Base-by-base conservation (phyloP, 2,113 vertebrate genomes). In the Prolemur simus region DNA sequence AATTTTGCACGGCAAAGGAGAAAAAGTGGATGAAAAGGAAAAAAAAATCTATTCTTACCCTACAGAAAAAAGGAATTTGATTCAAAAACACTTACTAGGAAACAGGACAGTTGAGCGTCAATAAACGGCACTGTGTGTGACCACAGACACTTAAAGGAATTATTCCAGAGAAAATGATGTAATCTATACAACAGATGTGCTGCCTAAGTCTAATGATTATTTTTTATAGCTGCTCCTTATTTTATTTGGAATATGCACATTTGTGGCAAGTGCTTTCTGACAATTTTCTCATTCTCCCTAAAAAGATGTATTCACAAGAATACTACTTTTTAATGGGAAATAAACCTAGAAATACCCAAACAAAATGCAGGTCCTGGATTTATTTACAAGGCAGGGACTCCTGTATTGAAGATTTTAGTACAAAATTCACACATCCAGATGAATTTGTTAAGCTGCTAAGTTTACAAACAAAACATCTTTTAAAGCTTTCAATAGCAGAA, bases 1-100 rank as follows among this genome's bases (percentile, higher is more conserved):
- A 49, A 82, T 95, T 97, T 96, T 94, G 47, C 74, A n/a, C 97
- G 91, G 77, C 87, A 91, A 17, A 95, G 84, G 27, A 93, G 82
- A 17, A 45, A 96, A 74, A 85, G 23, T 34, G 63, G 52, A 34
- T n/a, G 45, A 87, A 91, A 76, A 23, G 4, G 11, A 1, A 0
- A 17, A 20, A 20, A 60, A 66, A 84, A 63, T 80, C 49, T 84
- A 63, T 83, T 66, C 34, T 78, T 81, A 52, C 76, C 81, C 91
- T 80, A 85, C 47, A 94, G 25, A 23, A 18, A 3, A 58, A 14
- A 84, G 47, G 45, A 76, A 47, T 56, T 82, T 77, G 49, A 23
- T 80, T 83, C 37, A 29, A 80, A 91, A 47, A 32, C 13, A 25
- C 14, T n/a, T 3, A 4, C 71, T 21, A 5, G 25, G 95, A 71